Percentiles rank a stretch among this genome's conserved stretches.
Conservation (phyloP, 92 coral and sea anemone species). For the Siderastrea radians region DNA sequence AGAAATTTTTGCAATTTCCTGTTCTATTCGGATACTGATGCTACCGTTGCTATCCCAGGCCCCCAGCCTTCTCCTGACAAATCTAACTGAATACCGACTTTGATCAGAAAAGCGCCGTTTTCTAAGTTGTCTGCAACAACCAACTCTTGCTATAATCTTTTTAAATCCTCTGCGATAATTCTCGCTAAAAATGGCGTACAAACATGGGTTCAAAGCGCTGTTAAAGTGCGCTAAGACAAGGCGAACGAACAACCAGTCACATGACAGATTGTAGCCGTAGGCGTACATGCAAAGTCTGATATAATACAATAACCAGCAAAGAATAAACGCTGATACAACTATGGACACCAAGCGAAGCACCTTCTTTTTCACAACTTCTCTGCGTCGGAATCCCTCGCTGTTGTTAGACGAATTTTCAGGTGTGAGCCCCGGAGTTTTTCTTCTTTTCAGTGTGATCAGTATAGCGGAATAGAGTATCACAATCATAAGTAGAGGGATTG, state of each 20-base stretch:
- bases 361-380: slow-evolving; percentile 58
- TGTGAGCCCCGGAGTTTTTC: slow-evolving; percentile 55
- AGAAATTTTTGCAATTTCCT: slow-evolving; percentile 2
- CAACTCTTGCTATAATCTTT: slow-evolving; percentile 8
- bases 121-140: not conserved
- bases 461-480: slow-evolving; percentile 73
- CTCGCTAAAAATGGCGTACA: slow-evolving; percentile 77
- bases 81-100: slow-evolving; percentile 12
- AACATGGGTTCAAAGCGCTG: slow-evolving; percentile 79
- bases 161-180: slow-evolving; percentile 74
- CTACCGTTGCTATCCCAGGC: slow-evolving; percentile 38
- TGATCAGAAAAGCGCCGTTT: slow-evolving; percentile 1
- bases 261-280: slow-evolving; percentile 66
- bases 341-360: slow-evolving; percentile 68
- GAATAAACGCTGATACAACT: slow-evolving; percentile 72
- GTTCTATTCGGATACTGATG: slow-evolving; percentile 15
- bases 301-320: slow-evolving; percentile 79
- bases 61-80: not conserved
- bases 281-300: slow-evolving; percentile 66
- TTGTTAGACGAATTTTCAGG: slow-evolving; percentile 44
- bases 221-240: slow-evolving; percentile 75
- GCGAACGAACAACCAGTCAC: slow-evolving; percentile 64
- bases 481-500: slow-evolving; percentile 67
- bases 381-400: slow-evolving; percentile 52
- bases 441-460: slow-evolving; percentile 55